Evolutionary conservation across 2,888 invertebrate genomes (phyloP).

Genomic region (Ethmia dodecea): DNA sequence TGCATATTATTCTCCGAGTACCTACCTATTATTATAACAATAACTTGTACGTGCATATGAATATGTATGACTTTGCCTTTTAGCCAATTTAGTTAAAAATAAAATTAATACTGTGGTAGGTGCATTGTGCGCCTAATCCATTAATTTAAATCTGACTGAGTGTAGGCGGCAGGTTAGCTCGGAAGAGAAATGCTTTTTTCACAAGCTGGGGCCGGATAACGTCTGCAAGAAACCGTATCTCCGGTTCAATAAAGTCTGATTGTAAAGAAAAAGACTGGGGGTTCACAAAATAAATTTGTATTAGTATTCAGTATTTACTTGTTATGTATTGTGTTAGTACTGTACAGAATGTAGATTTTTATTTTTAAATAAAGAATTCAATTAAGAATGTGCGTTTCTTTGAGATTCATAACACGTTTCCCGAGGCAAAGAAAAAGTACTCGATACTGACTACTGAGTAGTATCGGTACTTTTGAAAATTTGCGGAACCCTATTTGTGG

Average conservation of each 20-base stretch:
- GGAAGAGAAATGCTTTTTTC: constrained; percentile 12
- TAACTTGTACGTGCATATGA: not conserved
- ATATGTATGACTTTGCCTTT: not conserved
- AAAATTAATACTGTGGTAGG: not conserved
- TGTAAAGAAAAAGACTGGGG: not conserved
- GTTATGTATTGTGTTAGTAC: not conserved
- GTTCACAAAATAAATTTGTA: not conserved
- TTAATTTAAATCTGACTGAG: not conserved
- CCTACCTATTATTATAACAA: not conserved
- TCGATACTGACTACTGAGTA: not conserved
- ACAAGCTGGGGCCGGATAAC: constrained; percentile 13
- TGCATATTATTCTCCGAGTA: not conserved
- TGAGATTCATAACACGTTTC: not conserved
- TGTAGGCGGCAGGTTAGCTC: not conserved
- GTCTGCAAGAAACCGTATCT: not conserved
- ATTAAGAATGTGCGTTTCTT: not conserved
- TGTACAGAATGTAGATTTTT: not conserved
- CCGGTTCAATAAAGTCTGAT: not conserved
- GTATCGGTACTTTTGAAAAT: constrained; percentile 3
- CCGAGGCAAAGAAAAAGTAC: not conserved
- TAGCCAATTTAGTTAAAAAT: not conserved
- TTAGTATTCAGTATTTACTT: not conserved
- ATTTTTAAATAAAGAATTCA: not conserved
- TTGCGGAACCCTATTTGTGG: not conserved
- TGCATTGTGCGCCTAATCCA: too few species aligned